These are phyloP conservation scores for Gambusia yucatana DNA, from an alignment of 2,797 vertebrate genomes.

Conservation along the genomic window DNA sequence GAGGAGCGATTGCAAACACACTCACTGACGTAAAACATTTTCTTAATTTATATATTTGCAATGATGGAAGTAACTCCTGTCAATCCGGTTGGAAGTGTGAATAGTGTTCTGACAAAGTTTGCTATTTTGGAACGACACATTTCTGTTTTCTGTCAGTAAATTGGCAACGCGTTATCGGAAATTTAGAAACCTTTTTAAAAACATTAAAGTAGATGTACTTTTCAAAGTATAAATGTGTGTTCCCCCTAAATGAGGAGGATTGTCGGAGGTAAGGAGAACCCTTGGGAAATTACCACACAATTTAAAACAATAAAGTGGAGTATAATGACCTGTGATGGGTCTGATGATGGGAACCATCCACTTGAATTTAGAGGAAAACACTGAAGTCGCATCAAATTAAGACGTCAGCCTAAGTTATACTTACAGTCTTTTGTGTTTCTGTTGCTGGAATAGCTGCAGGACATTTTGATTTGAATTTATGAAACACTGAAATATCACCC, in stretches of 20 bases:
- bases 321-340: slow-evolving; percentile 54
- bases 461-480: slow-evolving; percentile 6
- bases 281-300: background rate
- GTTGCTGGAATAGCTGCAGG: slow-evolving; percentile 10
- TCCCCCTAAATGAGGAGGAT: background rate
- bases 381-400: slow-evolving; percentile 45
- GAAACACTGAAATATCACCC: background rate
- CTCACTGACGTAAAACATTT: background rate
- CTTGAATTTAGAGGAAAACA: slow-evolving; percentile 54
- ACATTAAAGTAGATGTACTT: background rate
- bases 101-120: background rate
- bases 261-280: background rate
- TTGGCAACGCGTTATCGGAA: background rate
- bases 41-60: background rate
- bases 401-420: slow-evolving; percentile 12
- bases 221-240: background rate
- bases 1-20: background rate
- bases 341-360: slow-evolving; percentile 49
- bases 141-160: background rate
- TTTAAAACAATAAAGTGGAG: background rate
- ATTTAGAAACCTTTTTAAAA: background rate
- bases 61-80: background rate
- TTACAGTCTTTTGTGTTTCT: slow-evolving; percentile 19
- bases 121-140: background rate
- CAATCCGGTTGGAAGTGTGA: background rate